These are phyloP conservation scores for Pyrrhura leucotis DNA, from an alignment of 2,797 vertebrate species.

Conservation along the genomic window DNA sequence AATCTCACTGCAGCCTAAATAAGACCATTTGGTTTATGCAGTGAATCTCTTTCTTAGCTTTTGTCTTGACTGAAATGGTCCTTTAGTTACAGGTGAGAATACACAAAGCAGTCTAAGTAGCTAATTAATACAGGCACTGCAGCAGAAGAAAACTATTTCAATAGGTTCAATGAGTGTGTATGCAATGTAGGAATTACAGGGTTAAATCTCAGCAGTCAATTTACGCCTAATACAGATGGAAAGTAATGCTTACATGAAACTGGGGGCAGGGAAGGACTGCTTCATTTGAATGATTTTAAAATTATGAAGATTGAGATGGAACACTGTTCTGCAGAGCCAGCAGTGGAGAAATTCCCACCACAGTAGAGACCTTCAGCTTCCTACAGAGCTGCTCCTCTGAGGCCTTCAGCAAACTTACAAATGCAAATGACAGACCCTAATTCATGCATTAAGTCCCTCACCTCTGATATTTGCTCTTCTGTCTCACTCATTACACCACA, in stretches of 20 bases:
- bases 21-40: neutral
- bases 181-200: neutral
- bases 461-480: neutral
- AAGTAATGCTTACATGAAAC: neutral
- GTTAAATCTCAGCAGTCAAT: neutral
- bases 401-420: neutral
- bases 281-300: neutral
- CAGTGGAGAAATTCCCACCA: neutral
- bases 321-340: neutral
- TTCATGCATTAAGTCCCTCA: neutral
- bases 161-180: neutral
- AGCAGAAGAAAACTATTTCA: neutral
- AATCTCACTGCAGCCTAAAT: neutral
- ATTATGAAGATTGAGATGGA: neutral
- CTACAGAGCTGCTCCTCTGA: neutral
- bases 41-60: neutral
- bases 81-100: neutral
- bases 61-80: neutral
- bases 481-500: neutral
- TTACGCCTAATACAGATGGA: neutral
- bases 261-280: neutral
- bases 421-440: neutral
- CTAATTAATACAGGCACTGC: neutral
- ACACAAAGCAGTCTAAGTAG: neutral
- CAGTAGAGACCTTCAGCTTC: neutral